Evolutionary conservation across 2,113 vertebrate genomes (phyloP).

Genomic region (Sander vitreus): DNA sequence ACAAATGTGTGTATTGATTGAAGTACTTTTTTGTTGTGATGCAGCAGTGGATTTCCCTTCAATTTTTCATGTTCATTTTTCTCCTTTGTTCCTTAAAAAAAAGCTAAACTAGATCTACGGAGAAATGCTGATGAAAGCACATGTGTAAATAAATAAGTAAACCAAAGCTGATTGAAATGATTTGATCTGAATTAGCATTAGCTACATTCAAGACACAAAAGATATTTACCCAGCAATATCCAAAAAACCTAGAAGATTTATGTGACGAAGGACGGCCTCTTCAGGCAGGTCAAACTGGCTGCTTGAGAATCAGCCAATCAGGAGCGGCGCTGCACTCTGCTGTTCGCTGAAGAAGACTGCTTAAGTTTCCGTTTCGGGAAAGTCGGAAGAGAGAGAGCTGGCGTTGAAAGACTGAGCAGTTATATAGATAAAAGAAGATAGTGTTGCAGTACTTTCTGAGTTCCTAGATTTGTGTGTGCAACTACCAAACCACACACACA

Average conservation of each 20-base stretch:
- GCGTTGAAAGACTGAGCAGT: too few species aligned
- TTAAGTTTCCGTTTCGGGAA: too few species aligned
- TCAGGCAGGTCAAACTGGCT: too few species aligned
- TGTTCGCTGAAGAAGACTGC: too few species aligned
- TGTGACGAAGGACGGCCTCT: too few species aligned
- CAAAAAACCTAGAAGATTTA: not conserved
- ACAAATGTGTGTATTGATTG: conserved; percentile 70
- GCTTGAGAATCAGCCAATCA: too few species aligned
- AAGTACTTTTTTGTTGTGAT: conserved; percentile 42
- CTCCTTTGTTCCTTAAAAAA: not conserved
- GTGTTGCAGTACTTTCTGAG: too few species aligned
- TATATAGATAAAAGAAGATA: too few species aligned
- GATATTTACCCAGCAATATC: not conserved
- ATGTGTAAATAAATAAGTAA: conserved; percentile 40
- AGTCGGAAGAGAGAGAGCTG: too few species aligned
- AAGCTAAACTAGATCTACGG: conserved; percentile 6
- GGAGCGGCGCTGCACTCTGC: too few species aligned
- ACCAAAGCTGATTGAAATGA: conserved; percentile 27
- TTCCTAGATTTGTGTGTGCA: too few species aligned
- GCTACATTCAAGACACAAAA: not conserved
- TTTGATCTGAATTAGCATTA: not conserved
- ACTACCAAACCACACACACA: too few species aligned
- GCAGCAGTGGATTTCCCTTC: conserved; percentile 18
- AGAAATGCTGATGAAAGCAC: conserved; percentile 20
- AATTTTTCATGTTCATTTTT: conserved; percentile 12